Conservation (phyloP, 2,888 invertebrate genomes). For the Orthonychiurus folsomi region DNA sequence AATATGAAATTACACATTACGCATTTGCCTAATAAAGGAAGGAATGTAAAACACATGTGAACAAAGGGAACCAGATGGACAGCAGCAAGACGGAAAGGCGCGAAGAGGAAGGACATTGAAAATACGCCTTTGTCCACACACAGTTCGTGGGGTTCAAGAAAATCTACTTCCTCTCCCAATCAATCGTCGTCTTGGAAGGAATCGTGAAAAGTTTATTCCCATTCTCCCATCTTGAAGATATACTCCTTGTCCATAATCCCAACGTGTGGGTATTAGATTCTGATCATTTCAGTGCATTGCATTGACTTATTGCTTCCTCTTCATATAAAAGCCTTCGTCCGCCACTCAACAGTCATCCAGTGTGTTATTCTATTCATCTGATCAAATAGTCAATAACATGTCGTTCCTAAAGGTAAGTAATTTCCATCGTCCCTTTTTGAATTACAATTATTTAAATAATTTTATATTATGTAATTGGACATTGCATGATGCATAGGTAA, state of each 20-base stretch:
- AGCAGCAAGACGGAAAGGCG: background rate
- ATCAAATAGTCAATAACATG: background rate
- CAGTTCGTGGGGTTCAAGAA: background rate
- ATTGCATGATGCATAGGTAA: slow-evolving; percentile 10
- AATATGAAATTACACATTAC: no score
- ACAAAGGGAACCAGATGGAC: no score
- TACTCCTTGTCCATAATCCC: background rate
- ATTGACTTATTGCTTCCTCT: background rate
- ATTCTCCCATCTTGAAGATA: background rate
- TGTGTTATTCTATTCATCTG: background rate
- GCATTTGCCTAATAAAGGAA: no score
- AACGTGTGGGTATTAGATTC: background rate
- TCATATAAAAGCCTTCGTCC: background rate
- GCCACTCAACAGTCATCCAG: background rate
- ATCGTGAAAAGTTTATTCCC: background rate
- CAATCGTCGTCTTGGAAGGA: background rate
- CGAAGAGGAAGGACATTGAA: background rate
- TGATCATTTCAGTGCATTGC: background rate
- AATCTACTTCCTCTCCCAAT: background rate
- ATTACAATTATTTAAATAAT: slow-evolving; percentile 7
- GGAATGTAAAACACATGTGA: background rate
- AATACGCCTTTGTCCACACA: background rate
- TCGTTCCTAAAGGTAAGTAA: background rate
- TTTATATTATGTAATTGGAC: background rate
- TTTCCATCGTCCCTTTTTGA: no score